Base-by-base conservation (phyloP, 2,888 invertebrate genomes). In the Drosophila imparisetae region DNA sequence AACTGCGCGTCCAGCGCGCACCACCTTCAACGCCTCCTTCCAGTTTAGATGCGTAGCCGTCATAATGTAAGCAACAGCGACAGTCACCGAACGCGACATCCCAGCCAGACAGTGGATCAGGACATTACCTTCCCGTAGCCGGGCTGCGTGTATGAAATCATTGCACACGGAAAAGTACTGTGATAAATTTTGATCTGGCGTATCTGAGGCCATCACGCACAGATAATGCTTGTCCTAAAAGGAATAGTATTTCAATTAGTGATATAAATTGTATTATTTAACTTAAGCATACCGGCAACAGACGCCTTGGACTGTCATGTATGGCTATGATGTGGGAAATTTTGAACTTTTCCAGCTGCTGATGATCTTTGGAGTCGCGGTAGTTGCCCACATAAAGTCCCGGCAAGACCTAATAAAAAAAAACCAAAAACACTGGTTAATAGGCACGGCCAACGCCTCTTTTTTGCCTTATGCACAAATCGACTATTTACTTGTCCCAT, bases 61-160 rank as follows among this genome's bases (percentile, higher is more conserved):
- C 98, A 99, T 98, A 78, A 99, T 96, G 94, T 99, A 99, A 48
- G 98, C 98, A 8, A 98, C 98, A 0, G 98, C 97, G 62, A 99
- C 97, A 0, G 99, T 98, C 80, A 98, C 98, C 91, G 98, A 98
- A 29, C 99, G 95, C 1, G 98, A 98, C 96, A 99, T 98, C 36
- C 99, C 99, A 27, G 98, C 99, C 91, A 99, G 94, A 93, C 99
- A 99, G 93, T 99, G 99, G 87, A 99, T 98, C 32, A 99, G 95
- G 49, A 98, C 98, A 92, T 96, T 96, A 58, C 98, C 98, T 70
- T 98, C 97, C 65, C 97, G 94, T 32, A 98, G 94, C 40, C 99
- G 94, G 2, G 98, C 98, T 1, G 96, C 96, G 93, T 99, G 99
- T 86, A 99, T 98, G 93, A 99, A 99, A 93, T 99, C 98, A 94